Percentiles rank a stretch among this genome's conserved stretches.
phyloP scores from a whole-genome alignment of 2,888 invertebrate species.

The Tipula confusa region DNA sequence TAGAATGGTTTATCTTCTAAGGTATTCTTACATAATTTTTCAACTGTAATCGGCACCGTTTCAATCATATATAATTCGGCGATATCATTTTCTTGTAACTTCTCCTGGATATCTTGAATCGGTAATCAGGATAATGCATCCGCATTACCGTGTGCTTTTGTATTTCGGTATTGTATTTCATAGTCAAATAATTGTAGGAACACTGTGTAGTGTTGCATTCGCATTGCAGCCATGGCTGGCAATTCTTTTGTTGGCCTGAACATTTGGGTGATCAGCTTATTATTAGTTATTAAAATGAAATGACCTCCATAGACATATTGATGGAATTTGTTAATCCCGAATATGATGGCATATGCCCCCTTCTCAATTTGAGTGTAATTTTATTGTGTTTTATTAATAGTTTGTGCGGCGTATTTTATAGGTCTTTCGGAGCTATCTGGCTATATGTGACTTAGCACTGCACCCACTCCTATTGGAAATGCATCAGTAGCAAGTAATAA shows the following conservation, averaged over 20 bases:
- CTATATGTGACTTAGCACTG: constrained; percentile 43
- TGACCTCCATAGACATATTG: constrained; percentile 44
- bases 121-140: neutral
- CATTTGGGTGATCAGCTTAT: constrained; percentile 41
- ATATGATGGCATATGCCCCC: constrained; percentile 44
- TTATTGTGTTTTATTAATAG: constrained; percentile 39
- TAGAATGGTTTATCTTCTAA: neutral
- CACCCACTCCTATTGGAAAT: constrained; percentile 38
- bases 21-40: neutral
- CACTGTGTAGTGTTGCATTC: constrained; percentile 20
- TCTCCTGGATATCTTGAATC: neutral
- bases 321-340: constrained; percentile 44
- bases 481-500: constrained; percentile 40
- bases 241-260: constrained; percentile 40
- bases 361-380: constrained; percentile 40
- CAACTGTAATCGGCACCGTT: neutral
- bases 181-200: neutral
- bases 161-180: neutral
- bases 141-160: neutral
- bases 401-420: constrained; percentile 44
- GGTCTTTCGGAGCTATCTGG: constrained; percentile 42
- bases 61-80: neutral
- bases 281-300: constrained; percentile 44
- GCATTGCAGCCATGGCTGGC: constrained; percentile 41
- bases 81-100: neutral